Evolutionary conservation across 2,888 invertebrate genomes (phyloP).

Genomic region (Leptothorax acervorum): DNA sequence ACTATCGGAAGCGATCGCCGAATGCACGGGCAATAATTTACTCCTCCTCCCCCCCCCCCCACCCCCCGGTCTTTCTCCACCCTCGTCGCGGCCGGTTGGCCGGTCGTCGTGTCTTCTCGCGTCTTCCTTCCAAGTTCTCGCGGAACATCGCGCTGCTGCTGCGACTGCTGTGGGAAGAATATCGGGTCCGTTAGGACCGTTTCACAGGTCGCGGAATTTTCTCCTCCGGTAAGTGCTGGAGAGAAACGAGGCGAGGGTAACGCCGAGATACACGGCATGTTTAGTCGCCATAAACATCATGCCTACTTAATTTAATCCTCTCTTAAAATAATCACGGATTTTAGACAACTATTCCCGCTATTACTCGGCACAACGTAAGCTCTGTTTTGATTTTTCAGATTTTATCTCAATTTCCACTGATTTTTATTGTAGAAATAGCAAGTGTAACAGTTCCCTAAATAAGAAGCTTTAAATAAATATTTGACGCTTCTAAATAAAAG

Average conservation of each 20-base stretch:
- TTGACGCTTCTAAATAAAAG: neutral
- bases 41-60: conserved; percentile 48
- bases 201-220: conserved; percentile 52
- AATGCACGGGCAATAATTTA: conserved; percentile 83
- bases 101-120: conserved; percentile 36
- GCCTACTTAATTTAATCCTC: conserved; percentile 10
- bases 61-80: conserved; percentile 48
- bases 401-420: neutral
- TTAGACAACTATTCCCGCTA: neutral
- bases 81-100: conserved; percentile 31
- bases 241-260: conserved; percentile 31
- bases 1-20: conserved; percentile 84
- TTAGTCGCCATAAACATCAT: conserved; percentile 21
- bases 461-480: neutral
- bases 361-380: too few relatives aligned
- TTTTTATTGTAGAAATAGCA: neutral
- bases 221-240: conserved; percentile 27
- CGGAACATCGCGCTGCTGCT: conserved; percentile 57
- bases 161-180: conserved; percentile 54
- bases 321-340: neutral
- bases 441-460: neutral
- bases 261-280: conserved; percentile 11
- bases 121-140: conserved; percentile 40
- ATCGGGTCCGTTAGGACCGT: conserved; percentile 50
- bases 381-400: neutral